A percentile compares a stretch with the other conserved stretches of the same genome.
Evolutionary conservation across 1,140 invertebrate genomes (phyloP).

Genomic region (Aphidius ervi): DNA sequence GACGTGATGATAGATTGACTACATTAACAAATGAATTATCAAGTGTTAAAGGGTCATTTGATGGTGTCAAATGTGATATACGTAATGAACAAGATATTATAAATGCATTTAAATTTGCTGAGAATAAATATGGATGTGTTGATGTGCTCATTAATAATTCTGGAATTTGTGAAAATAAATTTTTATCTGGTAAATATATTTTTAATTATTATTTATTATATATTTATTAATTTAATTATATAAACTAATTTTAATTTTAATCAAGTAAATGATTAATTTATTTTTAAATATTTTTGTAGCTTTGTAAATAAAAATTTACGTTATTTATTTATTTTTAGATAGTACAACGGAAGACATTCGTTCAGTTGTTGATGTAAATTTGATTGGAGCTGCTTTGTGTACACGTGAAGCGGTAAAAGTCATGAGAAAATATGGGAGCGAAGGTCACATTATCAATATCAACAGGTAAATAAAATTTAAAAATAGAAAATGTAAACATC

Average conservation of each 20-base stretch:
- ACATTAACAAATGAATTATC: background rate
- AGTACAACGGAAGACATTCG: background rate
- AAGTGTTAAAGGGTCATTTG: slow-evolving; percentile 2
- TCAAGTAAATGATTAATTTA: too few relatives aligned
- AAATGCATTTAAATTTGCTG: background rate
- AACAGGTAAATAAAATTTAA: slow-evolving; percentile 55
- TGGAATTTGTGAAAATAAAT: background rate
- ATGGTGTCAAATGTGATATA: slow-evolving; percentile 1
- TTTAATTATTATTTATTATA: background rate
- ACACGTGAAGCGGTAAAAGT: slow-evolving; percentile 61
- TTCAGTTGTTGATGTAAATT: slow-evolving; percentile 61
- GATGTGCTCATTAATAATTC: slow-evolving; percentile 13
- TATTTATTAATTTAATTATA: background rate
- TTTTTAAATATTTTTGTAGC: too few relatives aligned
- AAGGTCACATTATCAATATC: slow-evolving; percentile 68
- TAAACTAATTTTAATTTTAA: background rate
- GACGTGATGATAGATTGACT: slow-evolving; percentile 6
- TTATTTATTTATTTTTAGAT: background rate
- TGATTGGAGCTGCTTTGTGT: slow-evolving; percentile 63
- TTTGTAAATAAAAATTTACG: too few relatives aligned
- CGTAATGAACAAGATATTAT: slow-evolving; percentile 11
- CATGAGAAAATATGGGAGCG: slow-evolving; percentile 61
- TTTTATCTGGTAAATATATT: background rate
- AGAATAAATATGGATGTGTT: slow-evolving; percentile 8
- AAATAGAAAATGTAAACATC: background rate